phyloP scores from a whole-genome alignment of 1,140 invertebrate species.

The Macrobrachium rosenbergii region DNA sequence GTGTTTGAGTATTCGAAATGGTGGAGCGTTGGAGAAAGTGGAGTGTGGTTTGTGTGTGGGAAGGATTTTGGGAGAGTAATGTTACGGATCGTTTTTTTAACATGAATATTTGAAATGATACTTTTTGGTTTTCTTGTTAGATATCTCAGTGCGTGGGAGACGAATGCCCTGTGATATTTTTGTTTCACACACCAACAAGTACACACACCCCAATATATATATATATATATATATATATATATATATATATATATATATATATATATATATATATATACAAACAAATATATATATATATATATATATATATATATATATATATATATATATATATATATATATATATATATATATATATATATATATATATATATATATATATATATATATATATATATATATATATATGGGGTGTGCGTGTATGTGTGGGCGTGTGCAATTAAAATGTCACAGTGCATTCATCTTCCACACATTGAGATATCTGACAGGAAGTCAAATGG shows the following conservation, averaged over 20 bases:
- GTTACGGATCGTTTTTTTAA: neutral
- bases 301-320: conserved; percentile 19
- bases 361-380: conserved; percentile 15
- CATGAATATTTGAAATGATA: neutral
- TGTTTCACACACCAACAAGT: no score
- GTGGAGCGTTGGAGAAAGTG: neutral
- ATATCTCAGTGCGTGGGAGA: no score
- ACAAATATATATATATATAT: conserved; percentile 1
- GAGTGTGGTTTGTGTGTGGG: no score
- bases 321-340: conserved; percentile 1
- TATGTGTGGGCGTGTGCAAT: no score
- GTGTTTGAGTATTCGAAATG: neutral
- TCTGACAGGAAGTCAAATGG: no score
- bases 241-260: conserved; percentile 12
- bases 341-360: conserved; percentile 13
- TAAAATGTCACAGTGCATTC: no score
- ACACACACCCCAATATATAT: neutral
- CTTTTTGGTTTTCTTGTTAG: no score
- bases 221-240: conserved; percentile 16
- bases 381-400: conserved; percentile 16
- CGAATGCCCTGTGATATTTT: no score
- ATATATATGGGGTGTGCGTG: no score
- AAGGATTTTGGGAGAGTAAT: no score
- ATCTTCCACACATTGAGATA: no score
- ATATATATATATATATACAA: conserved; percentile 12